phyloP scores from a whole-genome alignment of 2,888 invertebrate species.

The Pterostichus madidus region DNA sequence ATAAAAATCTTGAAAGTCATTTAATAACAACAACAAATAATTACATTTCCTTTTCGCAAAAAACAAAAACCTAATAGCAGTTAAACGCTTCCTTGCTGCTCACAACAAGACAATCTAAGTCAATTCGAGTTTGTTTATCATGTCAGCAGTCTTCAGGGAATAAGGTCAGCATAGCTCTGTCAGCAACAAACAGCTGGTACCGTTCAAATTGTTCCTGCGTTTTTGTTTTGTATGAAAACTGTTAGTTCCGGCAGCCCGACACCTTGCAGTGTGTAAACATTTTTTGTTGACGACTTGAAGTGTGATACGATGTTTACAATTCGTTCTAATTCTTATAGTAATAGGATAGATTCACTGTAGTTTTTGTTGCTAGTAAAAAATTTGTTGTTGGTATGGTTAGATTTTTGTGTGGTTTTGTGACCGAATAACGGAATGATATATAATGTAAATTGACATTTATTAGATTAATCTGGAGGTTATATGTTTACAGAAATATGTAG shows the following conservation, averaged over 20 bases:
- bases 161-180: slow-evolving; percentile 45
- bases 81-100: not conserved
- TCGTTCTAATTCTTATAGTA: not conserved
- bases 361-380: not conserved
- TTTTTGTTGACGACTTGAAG: slow-evolving; percentile 30
- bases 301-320: slow-evolving; percentile 25
- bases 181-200: slow-evolving; percentile 47
- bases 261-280: slow-evolving; percentile 24
- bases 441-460: slow-evolving; percentile 18
- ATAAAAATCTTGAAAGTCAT: too few relatives aligned
- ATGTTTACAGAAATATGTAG: too few relatives aligned
- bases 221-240: slow-evolving; percentile 47
- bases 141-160: slow-evolving; percentile 12
- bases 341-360: not conserved
- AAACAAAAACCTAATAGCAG: not conserved
- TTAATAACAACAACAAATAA: not conserved
- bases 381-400: too few relatives aligned
- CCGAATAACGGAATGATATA: slow-evolving; percentile 23
- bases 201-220: slow-evolving; percentile 38
- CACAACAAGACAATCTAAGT: not conserved
- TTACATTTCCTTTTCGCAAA: not conserved
- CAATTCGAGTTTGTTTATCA: not conserved
- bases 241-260: slow-evolving; percentile 35
- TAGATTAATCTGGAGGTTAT: not conserved
- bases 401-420: slow-evolving; percentile 13